Evolutionary conservation across 2,113 vertebrate genomes (phyloP).

Genomic region (Varanus salvator): DNA sequence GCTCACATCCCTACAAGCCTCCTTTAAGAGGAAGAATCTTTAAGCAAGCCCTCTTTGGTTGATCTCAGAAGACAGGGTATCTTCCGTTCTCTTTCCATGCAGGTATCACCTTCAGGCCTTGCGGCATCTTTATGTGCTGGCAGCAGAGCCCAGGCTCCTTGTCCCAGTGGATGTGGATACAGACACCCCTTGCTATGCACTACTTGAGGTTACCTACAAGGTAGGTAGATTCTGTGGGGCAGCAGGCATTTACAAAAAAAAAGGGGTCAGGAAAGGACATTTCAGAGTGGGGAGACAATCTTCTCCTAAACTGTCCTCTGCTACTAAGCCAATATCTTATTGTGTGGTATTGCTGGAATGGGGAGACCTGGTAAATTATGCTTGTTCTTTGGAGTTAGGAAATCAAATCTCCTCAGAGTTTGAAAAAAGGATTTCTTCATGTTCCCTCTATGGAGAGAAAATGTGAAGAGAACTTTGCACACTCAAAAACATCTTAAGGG

Average conservation of each 20-base stretch:
- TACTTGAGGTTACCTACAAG: conserved; percentile 96
- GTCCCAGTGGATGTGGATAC: conserved; percentile 95
- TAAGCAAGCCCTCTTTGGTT: not conserved
- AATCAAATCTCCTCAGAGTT: not conserved
- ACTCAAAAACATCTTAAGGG: not conserved
- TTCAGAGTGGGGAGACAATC: not conserved
- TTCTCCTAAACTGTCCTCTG: not conserved
- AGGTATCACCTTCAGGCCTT: conserved; percentile 98
- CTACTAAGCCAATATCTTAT: not conserved
- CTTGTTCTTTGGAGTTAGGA: not conserved
- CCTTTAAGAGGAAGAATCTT: not conserved
- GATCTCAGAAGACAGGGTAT: not conserved
- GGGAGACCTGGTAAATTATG: not conserved
- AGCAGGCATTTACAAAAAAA: not conserved
- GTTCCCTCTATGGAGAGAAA: not conserved
- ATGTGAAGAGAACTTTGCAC: not conserved
- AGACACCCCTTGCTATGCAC: conserved; percentile 91
- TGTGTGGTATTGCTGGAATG: not conserved
- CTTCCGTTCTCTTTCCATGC: not conserved
- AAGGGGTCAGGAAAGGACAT: too few species aligned
- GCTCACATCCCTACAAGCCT: not conserved
- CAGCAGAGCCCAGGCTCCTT: conserved; percentile 92
- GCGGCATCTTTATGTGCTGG: conserved; percentile 92
- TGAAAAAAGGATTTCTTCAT: not conserved
- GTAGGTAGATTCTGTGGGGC: conserved; percentile 60